These are phyloP conservation scores for Nasua narica DNA, from an alignment of 2,797 vertebrate species.

Conservation along the genomic window DNA sequence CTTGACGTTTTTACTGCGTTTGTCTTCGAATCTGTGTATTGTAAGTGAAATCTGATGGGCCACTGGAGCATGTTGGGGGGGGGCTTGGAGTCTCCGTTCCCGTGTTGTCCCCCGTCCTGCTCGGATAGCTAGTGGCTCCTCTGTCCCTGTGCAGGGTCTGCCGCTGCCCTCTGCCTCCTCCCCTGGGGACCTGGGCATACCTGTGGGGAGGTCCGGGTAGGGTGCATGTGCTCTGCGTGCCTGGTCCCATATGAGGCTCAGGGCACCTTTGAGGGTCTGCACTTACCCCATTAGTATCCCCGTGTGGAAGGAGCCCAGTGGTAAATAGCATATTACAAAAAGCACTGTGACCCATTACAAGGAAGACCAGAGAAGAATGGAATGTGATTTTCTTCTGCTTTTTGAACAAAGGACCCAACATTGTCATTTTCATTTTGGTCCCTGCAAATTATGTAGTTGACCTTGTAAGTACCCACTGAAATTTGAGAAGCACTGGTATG, in stretches of 20 bases:
- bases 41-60: neutral
- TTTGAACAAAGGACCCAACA: neutral
- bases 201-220: neutral
- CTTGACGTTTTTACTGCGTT: neutral
- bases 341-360: neutral
- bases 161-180: neutral
- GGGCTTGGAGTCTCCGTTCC: neutral
- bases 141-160: neutral
- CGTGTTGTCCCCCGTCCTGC: neutral
- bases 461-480: neutral
- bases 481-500: neutral
- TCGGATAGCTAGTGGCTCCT: neutral
- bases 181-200: rapidly evolving
- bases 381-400: neutral
- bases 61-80: neutral
- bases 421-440: neutral
- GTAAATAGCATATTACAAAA: neutral
- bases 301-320: neutral
- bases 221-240: neutral
- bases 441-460: neutral
- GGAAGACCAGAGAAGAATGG: neutral
- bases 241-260: neutral
- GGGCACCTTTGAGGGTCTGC: neutral
- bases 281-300: neutral
- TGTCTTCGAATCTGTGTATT: neutral